These are phyloP conservation scores for Zaprionus camerounensis DNA, from an alignment of 1,140 invertebrate genomes.

Conservation along the genomic window DNA sequence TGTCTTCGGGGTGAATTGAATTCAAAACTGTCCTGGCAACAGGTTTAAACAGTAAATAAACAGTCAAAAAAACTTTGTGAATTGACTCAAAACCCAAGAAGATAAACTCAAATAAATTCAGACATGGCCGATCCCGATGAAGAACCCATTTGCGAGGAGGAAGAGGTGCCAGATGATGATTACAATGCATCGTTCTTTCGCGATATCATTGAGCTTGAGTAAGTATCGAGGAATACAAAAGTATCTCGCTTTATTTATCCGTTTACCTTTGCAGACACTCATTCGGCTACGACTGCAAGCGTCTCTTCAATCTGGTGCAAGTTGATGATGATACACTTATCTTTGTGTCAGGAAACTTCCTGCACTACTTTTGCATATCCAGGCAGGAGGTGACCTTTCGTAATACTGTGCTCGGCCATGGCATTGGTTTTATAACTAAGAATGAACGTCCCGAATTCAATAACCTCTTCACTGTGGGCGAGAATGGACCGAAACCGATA, in stretches of 20 bases:
- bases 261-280: conserved; percentile 87
- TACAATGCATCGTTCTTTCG: conserved; percentile 48
- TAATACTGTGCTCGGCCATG: conserved; percentile 89
- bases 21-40: conserved; percentile 51
- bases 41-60: conserved; percentile 36
- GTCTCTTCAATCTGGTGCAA: conserved; percentile 91
- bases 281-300: conserved; percentile 94
- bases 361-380: conserved; percentile 90
- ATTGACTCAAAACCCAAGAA: conserved; percentile 52
- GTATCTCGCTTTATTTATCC: not conserved
- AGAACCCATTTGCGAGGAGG: conserved; percentile 31
- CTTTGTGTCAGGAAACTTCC: conserved; percentile 92
- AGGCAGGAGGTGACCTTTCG: conserved; percentile 88
- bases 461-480: conserved; percentile 92
- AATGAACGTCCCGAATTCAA: conserved; percentile 88
- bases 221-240: not conserved
- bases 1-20: not conserved
- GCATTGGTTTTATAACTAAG: conserved; percentile 91
- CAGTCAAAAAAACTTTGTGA: conserved; percentile 48
- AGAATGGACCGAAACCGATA: conserved; percentile 92
- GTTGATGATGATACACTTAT: conserved; percentile 89
- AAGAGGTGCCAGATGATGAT: conserved; percentile 33
- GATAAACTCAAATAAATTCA: conserved; percentile 21
- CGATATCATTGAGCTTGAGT: conserved; percentile 65
- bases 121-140: conserved; percentile 48